A percentile compares a stretch with the other conserved stretches of the same genome.
These are phyloP conservation scores for Litoditis marina DNA, from an alignment of 2,888 invertebrate genomes.

Conservation along the genomic window DNA sequence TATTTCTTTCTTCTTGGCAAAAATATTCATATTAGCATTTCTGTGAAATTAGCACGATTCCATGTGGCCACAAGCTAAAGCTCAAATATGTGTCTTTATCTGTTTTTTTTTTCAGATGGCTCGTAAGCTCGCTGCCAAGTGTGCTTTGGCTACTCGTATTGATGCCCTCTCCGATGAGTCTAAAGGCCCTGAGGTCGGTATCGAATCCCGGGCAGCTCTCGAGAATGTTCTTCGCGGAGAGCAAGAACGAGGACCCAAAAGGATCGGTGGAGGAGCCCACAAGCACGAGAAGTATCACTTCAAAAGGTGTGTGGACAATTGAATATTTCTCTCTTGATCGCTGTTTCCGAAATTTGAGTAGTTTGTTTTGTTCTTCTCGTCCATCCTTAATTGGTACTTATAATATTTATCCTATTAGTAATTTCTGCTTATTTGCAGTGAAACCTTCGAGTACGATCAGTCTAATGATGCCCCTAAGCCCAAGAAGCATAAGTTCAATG, in stretches of 20 bases:
- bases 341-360: neutral
- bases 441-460: conserved; percentile 55
- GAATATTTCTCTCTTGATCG: conserved; percentile 4
- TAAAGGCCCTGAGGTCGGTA: conserved; percentile 67
- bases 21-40: no score
- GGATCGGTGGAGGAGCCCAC: conserved; percentile 72
- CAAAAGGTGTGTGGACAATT: conserved; percentile 72
- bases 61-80: no score
- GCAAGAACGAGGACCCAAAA: conserved; percentile 75
- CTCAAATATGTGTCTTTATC: no score
- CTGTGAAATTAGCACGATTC: no score
- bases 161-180: conserved; percentile 91
- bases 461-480: conserved; percentile 41
- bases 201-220: conserved; percentile 82
- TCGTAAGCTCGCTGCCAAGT: conserved; percentile 93
- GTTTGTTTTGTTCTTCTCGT: neutral
- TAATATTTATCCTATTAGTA: conserved; percentile 8
- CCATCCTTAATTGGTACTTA: neutral
- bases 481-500: conserved; percentile 28
- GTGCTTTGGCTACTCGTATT: conserved; percentile 83
- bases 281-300: conserved; percentile 90
- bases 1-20: no score
- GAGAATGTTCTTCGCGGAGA: conserved; percentile 72
- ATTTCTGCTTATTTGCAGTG: conserved; percentile 42
- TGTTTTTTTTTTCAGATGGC: conserved; percentile 68